A percentile compares a stretch with the other conserved stretches of the same genome.
Evolutionary conservation across 2,113 vertebrate genomes (phyloP).

Genomic region (Eulemur macaco): DNA sequence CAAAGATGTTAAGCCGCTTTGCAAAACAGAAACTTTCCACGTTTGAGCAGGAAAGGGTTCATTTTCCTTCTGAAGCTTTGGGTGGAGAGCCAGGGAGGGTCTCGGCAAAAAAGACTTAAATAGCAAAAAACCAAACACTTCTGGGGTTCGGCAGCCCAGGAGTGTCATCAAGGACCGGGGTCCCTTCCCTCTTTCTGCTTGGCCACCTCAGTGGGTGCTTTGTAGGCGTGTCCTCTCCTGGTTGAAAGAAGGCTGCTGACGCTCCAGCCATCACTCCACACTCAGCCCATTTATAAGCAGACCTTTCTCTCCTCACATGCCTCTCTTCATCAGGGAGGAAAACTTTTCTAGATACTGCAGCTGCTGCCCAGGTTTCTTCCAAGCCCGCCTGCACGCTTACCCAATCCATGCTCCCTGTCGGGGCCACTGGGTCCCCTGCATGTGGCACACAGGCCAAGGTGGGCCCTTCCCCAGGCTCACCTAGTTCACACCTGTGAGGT

Average conservation of each 20-base stretch:
- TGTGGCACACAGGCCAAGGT: accelerated
- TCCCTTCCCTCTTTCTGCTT: background rate
- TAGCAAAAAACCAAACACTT: background rate
- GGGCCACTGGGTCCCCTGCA: accelerated
- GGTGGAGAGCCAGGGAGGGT: background rate
- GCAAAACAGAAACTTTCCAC: background rate
- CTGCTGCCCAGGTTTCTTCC: background rate
- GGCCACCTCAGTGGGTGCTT: background rate
- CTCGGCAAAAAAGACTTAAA: background rate
- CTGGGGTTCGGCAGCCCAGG: background rate
- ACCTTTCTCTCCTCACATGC: background rate
- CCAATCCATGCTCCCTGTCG: accelerated
- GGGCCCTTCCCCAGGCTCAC: accelerated
- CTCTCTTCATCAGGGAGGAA: background rate
- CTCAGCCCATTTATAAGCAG: background rate
- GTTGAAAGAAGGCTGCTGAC: background rate
- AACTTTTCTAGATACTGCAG: background rate
- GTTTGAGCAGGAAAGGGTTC: background rate
- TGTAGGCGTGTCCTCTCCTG: background rate
- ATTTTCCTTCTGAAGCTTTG: background rate
- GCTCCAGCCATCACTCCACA: background rate
- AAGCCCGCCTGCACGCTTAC: background rate
- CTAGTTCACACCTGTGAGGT: accelerated
- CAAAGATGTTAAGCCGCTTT: background rate
- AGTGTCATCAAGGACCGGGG: background rate